phyloP scores from a whole-genome alignment of 2,888 invertebrate genomes.

The Tipula confusa region DNA sequence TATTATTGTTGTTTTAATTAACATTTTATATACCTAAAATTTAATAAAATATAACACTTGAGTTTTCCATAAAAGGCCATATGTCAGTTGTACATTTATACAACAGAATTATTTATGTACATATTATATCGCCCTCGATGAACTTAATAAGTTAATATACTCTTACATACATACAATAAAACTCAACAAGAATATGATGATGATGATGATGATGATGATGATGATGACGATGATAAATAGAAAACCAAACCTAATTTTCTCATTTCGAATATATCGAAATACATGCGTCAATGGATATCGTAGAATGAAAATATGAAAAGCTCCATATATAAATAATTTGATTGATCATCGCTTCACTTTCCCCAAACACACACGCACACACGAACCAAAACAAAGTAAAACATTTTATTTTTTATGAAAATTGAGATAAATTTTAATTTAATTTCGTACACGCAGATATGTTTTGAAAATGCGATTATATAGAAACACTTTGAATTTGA shows the following conservation, averaged over 20 bases:
- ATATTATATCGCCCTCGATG: background rate
- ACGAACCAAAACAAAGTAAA: too few relatives aligned
- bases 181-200: background rate
- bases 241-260: background rate
- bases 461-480: background rate
- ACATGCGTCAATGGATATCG: background rate
- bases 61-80: background rate
- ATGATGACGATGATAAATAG: background rate
- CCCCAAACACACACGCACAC: background rate
- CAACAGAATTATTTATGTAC: background rate
- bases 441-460: background rate
- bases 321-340: background rate
- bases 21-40: background rate
- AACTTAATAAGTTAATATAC: background rate
- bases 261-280: background rate
- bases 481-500: background rate
- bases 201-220: constrained; percentile 8
- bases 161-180: too few relatives aligned
- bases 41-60: background rate
- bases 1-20: background rate
- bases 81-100: background rate
- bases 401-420: background rate
- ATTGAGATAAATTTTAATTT: background rate
- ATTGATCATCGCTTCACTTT: background rate
- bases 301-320: background rate